Percentiles rank a stretch among this genome's conserved stretches.
phyloP scores from a whole-genome alignment of 2,888 invertebrate genomes.

The Venustoraphidia nigricollis region DNA sequence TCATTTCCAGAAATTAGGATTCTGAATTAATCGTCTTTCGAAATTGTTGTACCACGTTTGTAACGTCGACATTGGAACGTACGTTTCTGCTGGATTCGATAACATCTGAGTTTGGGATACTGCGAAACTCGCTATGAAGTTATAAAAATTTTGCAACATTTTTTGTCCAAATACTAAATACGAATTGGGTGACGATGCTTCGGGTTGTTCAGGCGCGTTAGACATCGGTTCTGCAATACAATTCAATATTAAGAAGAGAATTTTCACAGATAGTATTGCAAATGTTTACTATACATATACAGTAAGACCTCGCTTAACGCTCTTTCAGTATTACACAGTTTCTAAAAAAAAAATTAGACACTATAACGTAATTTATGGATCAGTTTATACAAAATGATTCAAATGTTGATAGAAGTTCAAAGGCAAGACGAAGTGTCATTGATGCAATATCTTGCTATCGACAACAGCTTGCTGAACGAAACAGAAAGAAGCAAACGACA shows the following conservation, averaged over 20 bases:
- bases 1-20: constrained; percentile 86
- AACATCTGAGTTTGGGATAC: constrained; percentile 65
- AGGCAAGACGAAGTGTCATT: too few relatives aligned
- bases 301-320: too few relatives aligned
- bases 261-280: too few relatives aligned
- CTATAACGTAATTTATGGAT: too few relatives aligned
- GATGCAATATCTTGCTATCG: too few relatives aligned
- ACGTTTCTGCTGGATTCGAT: constrained; percentile 62
- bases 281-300: too few relatives aligned
- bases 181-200: constrained; percentile 24
- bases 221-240: constrained; percentile 24
- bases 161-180: constrained; percentile 66
- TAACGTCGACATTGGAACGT: constrained; percentile 74
- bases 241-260: not conserved
- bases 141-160: constrained; percentile 86
- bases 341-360: too few relatives aligned
- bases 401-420: too few relatives aligned
- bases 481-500: too few relatives aligned
- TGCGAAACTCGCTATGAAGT: constrained; percentile 83
- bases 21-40: constrained; percentile 69
- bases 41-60: constrained; percentile 93
- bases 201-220: constrained; percentile 30
- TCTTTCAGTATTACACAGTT: too few relatives aligned
- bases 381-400: too few relatives aligned
- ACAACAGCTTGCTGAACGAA: too few relatives aligned